Percentiles rank a stretch among this genome's conserved stretches.
phyloP scores from a whole-genome alignment of 2,888 invertebrate species.

The Lamproptera curius region DNA sequence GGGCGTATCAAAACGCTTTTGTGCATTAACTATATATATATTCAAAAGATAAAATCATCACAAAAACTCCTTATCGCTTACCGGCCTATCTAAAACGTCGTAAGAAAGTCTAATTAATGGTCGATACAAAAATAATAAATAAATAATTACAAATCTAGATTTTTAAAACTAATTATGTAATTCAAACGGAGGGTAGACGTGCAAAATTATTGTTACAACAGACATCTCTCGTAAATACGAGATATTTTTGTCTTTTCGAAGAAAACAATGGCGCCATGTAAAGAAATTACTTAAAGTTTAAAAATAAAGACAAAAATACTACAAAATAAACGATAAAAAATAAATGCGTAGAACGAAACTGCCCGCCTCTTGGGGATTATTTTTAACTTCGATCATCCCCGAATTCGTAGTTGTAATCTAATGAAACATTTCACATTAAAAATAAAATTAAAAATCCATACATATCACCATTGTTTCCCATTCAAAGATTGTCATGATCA shows the following conservation, averaged over 20 bases:
- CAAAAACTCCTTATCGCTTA: conserved; percentile 44
- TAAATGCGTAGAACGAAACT: too few relatives aligned
- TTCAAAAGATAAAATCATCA: conserved; percentile 44
- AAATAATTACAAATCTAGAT: conserved; percentile 52
- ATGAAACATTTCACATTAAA: too few relatives aligned
- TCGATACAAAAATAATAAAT: conserved; percentile 56
- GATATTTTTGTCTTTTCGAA: conserved; percentile 11
- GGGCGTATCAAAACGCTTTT: conserved; percentile 57
- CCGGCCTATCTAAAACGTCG: conserved; percentile 30
- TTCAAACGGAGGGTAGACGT: conserved; percentile 60
- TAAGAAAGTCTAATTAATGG: conserved; percentile 33
- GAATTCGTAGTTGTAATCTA: too few relatives aligned
- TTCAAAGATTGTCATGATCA: not conserved
- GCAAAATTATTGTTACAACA: conserved; percentile 41
- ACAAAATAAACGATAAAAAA: too few relatives aligned
- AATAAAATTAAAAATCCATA: not conserved
- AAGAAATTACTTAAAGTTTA: too few relatives aligned
- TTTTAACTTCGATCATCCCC: too few relatives aligned
- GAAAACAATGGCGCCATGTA: conserved; percentile 13
- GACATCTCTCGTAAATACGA: conserved; percentile 27
- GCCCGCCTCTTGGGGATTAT: too few relatives aligned
- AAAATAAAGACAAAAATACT: too few relatives aligned
- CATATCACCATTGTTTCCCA: not conserved
- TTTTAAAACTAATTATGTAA: conserved; percentile 38
- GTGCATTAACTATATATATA: conserved; percentile 60